Conservation (phyloP, 1,140 invertebrate genomes). For the Aphaenogaster rudis region DNA sequence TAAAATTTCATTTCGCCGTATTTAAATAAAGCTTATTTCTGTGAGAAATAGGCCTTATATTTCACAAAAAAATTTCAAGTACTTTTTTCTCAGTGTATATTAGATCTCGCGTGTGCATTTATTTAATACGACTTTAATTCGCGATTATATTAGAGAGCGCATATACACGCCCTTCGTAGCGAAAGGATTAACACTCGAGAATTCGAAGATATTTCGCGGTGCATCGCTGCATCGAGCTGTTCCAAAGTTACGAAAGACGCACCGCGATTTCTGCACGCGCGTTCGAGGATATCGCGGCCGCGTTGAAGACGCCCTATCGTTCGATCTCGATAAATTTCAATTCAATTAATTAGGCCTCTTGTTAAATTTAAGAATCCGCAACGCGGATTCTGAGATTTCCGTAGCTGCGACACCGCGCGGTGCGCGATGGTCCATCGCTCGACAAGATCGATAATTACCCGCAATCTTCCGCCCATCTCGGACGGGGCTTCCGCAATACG, state of each 20-base stretch:
- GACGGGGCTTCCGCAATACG: not conserved
- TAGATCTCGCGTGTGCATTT: too few relatives aligned
- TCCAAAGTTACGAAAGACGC: not conserved
- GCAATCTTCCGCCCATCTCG: slow-evolving; percentile 18
- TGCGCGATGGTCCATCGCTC: not conserved
- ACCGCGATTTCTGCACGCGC: too few relatives aligned
- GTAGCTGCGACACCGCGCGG: too few relatives aligned
- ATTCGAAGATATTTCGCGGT: not conserved
- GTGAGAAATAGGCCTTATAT: too few relatives aligned
- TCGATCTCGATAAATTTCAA: not conserved
- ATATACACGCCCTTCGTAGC: too few relatives aligned
- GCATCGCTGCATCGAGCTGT: not conserved
- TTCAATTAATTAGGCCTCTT: not conserved
- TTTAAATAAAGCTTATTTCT: too few relatives aligned
- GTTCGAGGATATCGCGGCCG: not conserved
- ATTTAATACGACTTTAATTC: too few relatives aligned
- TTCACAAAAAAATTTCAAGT: too few relatives aligned
- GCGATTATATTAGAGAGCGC: too few relatives aligned
- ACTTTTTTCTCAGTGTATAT: too few relatives aligned
- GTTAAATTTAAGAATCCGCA: not conserved
- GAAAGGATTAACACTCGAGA: not conserved
- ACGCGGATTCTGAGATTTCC: not conserved
- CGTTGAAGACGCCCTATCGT: not conserved
- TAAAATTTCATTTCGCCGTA: too few relatives aligned
- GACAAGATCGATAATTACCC: slow-evolving; percentile 18